Evolutionary conservation across 2,113 vertebrate genomes (phyloP).

Genomic region (Mesitornis unicolor): DNA sequence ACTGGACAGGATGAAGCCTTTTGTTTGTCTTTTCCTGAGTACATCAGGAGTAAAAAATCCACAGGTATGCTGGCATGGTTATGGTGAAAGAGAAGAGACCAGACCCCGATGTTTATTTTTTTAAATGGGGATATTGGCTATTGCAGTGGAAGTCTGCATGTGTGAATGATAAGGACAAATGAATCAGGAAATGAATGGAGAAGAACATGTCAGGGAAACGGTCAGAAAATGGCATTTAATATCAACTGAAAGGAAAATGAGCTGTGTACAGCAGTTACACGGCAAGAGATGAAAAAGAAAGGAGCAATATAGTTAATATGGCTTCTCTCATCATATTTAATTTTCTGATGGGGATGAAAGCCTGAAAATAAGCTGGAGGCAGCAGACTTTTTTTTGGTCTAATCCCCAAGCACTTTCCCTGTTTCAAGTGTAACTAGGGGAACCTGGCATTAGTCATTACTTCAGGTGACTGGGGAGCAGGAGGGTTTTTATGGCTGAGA

Average conservation of each 20-base stretch:
- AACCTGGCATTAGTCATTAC: background rate
- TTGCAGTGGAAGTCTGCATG: background rate
- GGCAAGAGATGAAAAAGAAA: background rate
- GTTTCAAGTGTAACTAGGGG: background rate
- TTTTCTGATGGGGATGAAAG: background rate
- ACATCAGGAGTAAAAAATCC: background rate
- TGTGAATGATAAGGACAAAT: background rate
- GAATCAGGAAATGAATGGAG: background rate
- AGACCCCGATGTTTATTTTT: accelerated
- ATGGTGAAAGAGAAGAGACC: background rate
- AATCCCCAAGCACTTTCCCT: background rate
- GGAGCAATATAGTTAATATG: background rate
- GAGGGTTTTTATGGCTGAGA: background rate
- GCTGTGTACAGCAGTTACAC: background rate
- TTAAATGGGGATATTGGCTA: background rate
- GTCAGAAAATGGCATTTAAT: background rate
- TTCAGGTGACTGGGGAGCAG: background rate
- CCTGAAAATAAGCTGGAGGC: slow-evolving; percentile 7
- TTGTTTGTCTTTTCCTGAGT: background rate
- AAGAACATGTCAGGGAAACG: background rate
- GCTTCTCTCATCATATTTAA: background rate
- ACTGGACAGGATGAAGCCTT: background rate
- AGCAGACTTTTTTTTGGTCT: background rate
- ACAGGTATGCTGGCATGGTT: background rate
- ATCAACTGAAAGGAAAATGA: slow-evolving; percentile 10